phyloP scores from a whole-genome alignment of 2,797 vertebrate genomes.

The Sphenodon punctatus region DNA sequence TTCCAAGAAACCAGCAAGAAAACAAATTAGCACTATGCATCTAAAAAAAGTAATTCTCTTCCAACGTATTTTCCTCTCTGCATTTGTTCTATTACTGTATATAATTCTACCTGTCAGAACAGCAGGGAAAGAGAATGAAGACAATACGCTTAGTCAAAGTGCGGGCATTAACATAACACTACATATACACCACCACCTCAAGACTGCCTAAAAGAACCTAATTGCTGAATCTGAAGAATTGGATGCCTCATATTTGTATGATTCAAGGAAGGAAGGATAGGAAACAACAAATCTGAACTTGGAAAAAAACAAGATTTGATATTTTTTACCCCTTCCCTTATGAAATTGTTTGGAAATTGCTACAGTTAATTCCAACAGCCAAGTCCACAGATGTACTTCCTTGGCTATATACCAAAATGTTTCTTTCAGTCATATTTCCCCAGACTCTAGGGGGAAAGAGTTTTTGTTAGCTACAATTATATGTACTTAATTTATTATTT shows the following conservation, averaged over 20 bases:
- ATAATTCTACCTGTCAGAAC: not conserved
- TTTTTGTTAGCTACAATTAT: too few relatives aligned
- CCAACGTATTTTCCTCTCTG: too few relatives aligned
- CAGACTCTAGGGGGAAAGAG: too few relatives aligned
- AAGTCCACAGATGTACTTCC: constrained; percentile 70
- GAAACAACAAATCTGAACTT: not conserved
- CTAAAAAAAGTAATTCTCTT: too few relatives aligned
- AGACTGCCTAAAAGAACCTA: not conserved
- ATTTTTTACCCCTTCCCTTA: constrained; percentile 21
- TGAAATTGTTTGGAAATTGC: constrained; percentile 35
- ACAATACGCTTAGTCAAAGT: not conserved
- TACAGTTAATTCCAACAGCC: constrained; percentile 44
- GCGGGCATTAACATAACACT: not conserved
- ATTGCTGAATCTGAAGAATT: not conserved
- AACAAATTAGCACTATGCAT: too few relatives aligned
- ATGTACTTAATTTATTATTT: constrained; percentile 22
- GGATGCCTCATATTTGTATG: too few relatives aligned
- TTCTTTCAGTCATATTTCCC: too few relatives aligned
- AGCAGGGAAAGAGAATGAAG: not conserved
- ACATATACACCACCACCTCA: not conserved
- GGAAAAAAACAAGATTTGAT: not conserved
- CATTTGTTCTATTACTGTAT: not conserved
- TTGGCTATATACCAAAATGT: constrained; percentile 56
- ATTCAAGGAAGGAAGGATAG: too few relatives aligned
- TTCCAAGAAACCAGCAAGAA: too few relatives aligned